Evolutionary conservation across 37 sponge, comb jelly and placozoan species (phyloP).

Genomic region (Spongilla lacustris): DNA sequence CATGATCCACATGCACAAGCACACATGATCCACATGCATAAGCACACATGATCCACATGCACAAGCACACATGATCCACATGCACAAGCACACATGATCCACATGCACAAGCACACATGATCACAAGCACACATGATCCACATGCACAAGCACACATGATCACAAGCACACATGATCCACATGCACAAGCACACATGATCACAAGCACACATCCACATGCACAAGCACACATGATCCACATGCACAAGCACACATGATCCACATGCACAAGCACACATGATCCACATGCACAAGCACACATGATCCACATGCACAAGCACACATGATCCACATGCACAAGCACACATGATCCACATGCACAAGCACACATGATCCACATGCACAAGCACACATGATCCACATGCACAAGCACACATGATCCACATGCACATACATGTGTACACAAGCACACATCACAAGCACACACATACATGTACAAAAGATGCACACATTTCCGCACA

Average conservation of each 20-base stretch:
- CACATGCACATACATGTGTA: neutral
- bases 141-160: neutral
- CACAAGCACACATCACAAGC: neutral
- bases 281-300: neutral
- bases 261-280: constrained; percentile 4
- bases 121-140: neutral
- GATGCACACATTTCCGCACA: neutral
- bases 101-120: constrained; percentile 34
- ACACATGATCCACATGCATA: constrained; percentile 3
- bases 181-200: neutral
- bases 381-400: neutral
- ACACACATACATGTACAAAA: neutral
- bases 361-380: constrained; percentile 25
- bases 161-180: neutral
- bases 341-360: neutral
- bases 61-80: neutral
- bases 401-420: neutral
- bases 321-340: neutral
- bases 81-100: neutral
- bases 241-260: neutral
- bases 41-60: neutral
- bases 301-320: too few species aligned
- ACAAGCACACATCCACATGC: too few species aligned
- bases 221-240: constrained; percentile 10
- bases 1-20: constrained; percentile 4